A percentile compares a stretch with the other conserved stretches of the same genome.
phyloP scores from a whole-genome alignment of 1,140 invertebrate species.

The Sycobia sp. region DNA sequence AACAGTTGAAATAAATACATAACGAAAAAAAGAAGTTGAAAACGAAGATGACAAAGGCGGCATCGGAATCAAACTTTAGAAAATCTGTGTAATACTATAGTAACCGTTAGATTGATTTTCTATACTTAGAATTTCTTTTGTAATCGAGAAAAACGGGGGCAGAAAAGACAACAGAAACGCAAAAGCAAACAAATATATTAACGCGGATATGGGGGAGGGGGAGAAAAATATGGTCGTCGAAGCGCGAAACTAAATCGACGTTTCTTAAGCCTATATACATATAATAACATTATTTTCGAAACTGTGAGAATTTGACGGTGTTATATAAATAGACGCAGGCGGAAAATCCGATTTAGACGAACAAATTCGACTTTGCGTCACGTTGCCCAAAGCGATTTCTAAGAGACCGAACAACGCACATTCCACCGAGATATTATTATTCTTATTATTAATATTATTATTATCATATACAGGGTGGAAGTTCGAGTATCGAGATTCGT shows the following conservation, averaged over 20 bases:
- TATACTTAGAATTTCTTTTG: constrained; percentile 15
- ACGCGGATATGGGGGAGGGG: too few relatives aligned
- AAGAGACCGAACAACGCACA: too few relatives aligned
- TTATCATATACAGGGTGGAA: too few relatives aligned
- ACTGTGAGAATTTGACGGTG: too few relatives aligned
- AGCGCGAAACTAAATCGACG: not conserved
- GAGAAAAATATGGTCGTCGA: not conserved
- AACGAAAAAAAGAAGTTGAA: constrained; percentile 1
- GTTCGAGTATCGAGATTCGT: too few relatives aligned
- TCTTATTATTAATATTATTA: too few relatives aligned
- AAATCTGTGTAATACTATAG: constrained; percentile 21
- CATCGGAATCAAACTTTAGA: constrained; percentile 28
- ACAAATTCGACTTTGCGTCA: not conserved
- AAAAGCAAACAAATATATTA: not conserved
- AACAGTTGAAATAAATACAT: constrained; percentile 9
- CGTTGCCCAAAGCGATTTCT: too few relatives aligned
- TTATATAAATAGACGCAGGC: too few relatives aligned
- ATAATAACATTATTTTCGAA: not conserved
- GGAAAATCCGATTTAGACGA: not conserved
- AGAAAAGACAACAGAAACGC: too few relatives aligned
- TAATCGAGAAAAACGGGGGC: too few relatives aligned
- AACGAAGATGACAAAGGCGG: not conserved
- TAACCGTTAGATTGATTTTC: constrained; percentile 25
- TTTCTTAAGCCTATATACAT: not conserved
- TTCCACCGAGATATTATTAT: too few relatives aligned